Evolutionary conservation across 2,888 invertebrate genomes (phyloP).

Genomic region (Sesamia inferens): DNA sequence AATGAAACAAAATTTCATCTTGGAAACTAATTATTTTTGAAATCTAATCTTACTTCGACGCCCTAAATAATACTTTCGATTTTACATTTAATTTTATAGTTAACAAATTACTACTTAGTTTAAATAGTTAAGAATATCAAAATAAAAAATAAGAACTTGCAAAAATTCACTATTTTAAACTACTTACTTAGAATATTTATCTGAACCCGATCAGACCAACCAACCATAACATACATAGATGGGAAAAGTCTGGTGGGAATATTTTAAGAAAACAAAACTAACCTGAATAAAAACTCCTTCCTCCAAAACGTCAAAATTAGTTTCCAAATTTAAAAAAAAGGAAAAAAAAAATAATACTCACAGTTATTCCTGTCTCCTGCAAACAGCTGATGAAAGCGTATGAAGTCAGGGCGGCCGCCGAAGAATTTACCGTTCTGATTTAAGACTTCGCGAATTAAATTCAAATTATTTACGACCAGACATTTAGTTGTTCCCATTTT

Average conservation of each 20-base stretch:
- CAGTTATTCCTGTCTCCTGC: conserved; percentile 96
- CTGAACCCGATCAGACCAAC: neutral
- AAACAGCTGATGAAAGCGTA: conserved; percentile 95
- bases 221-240: neutral
- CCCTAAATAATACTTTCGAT: too few species aligned
- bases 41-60: neutral
- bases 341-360: conserved; percentile 88
- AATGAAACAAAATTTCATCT: neutral
- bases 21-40: neutral
- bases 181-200: neutral
- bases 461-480: conserved; percentile 93
- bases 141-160: too few species aligned
- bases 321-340: conserved; percentile 17
- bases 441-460: conserved; percentile 93
- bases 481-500: conserved; percentile 92
- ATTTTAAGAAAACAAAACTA: neutral
- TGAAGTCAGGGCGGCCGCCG: conserved; percentile 95
- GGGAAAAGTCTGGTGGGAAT: neutral
- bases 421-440: conserved; percentile 95
- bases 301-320: neutral
- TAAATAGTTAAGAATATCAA: too few species aligned
- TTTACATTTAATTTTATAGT: too few species aligned
- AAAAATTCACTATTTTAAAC: neutral
- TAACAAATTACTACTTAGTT: too few species aligned
- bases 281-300: neutral